A percentile compares a stretch with the other conserved stretches of the same genome.
Evolutionary conservation across 2,888 invertebrate genomes (phyloP).

Genomic region (Aleiodes alternator): DNA sequence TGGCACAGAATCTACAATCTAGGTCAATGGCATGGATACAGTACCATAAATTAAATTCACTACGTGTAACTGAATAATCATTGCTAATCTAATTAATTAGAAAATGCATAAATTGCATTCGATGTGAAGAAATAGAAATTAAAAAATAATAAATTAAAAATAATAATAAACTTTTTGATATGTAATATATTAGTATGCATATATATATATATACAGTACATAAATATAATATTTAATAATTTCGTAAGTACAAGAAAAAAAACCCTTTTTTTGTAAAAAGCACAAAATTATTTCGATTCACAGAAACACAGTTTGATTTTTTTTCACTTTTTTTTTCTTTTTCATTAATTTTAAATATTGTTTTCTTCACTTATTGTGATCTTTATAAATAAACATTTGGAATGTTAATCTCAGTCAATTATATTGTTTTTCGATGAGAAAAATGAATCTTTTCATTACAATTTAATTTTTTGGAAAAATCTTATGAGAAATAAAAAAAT

Average conservation of each 20-base stretch:
- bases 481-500: too few species aligned
- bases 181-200: constrained; percentile 56
- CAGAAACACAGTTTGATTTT: constrained; percentile 39
- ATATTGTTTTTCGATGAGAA: neutral
- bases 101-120: neutral
- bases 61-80: neutral
- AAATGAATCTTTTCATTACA: neutral
- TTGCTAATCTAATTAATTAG: too few species aligned
- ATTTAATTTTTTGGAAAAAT: neutral
- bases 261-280: constrained; percentile 39
- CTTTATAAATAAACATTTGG: constrained; percentile 26
- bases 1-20: constrained; percentile 25
- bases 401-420: constrained; percentile 29
- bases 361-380: constrained; percentile 25
- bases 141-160: neutral
- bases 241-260: constrained; percentile 49
- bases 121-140: neutral
- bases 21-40: constrained; percentile 21
- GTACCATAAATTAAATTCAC: neutral
- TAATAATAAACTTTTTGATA: constrained; percentile 48
- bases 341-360: constrained; percentile 8
- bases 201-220: constrained; percentile 50
- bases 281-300: constrained; percentile 33
- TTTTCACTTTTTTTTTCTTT: constrained; percentile 20
- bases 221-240: constrained; percentile 53